Base-by-base conservation (phyloP, 2,113 vertebrate species). In the Patagioenas fasciata region DNA sequence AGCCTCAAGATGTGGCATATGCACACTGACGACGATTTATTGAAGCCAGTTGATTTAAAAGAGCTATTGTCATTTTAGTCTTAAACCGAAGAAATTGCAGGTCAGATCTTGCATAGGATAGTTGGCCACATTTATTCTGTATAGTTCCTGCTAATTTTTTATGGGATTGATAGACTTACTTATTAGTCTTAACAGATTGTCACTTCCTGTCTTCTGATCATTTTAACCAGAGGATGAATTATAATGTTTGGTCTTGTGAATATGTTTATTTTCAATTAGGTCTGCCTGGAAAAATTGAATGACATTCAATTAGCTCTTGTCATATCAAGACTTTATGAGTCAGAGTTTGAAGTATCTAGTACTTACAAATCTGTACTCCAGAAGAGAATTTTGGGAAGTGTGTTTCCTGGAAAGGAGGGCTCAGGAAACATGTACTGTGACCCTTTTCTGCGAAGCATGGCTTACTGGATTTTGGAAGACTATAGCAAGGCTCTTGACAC, bases 401-500 rank as follows among this genome's bases (percentile, higher is more conserved):
- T 97, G 81, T 97, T 97, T 96, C 77, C 97, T 97, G 97, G 97
- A 80, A 97, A 53, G 79, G 96, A 95, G 23, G 94, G 36, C 69
- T 86, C 98, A 94, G 98, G 98, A 93, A 95, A 93, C 5, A 87
- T 97, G 69, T 98, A 99, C 80, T 94, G 73, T 82, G 99, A 99
- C 95, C 99, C 99, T 36, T 99, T 99, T 95, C 97, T 99, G 61
- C 98, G 99, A 60, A 99, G 99, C 97, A 99, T 99, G 98, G 98
- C 99, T n/a, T 98, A 98, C 94, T 99, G 99, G 99, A 99, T 99
- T 92, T 98, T 99, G 89, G 99, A 99, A 97, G 98, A 99, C 94
- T 99, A 99, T 96, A 98, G 98, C 95, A 98, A 93, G 88, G 99
- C 99, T 57, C 97, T 99, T 97, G 98, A 99, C 95, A 99, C 99